A percentile compares a stretch with the other conserved stretches of the same genome.
These are phyloP conservation scores for Coregonus ussuriensis DNA, from an alignment of 2,797 vertebrate species.

Conservation along the genomic window DNA sequence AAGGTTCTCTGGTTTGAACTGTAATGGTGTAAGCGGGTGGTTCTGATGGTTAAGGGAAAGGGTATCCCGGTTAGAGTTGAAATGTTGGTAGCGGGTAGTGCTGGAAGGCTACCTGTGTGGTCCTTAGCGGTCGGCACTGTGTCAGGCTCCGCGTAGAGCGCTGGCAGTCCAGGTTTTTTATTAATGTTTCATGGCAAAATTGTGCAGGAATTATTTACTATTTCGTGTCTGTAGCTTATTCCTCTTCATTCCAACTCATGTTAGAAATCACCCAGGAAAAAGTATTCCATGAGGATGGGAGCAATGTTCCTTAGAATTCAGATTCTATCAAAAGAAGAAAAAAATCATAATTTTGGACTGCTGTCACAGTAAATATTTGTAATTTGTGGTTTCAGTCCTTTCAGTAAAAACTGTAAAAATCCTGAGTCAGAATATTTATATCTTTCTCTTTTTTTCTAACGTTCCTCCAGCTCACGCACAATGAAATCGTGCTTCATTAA, in stretches of 20 bases:
- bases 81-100: constrained; percentile 73
- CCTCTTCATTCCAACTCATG: constrained; percentile 49
- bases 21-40: constrained; percentile 31
- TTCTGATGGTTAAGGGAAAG: constrained; percentile 42
- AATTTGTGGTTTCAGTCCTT: constrained; percentile 74
- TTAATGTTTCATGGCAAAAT: constrained; percentile 87
- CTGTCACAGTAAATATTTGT: constrained; percentile 81
- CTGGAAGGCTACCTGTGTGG: constrained; percentile 86
- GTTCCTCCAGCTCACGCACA: constrained; percentile 81
- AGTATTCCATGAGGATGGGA: constrained; percentile 82
- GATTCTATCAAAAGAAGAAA: constrained; percentile 34
- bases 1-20: constrained; percentile 32
- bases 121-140: constrained; percentile 82
- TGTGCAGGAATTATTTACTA: constrained; percentile 79
- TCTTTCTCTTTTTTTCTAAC: constrained; percentile 52
- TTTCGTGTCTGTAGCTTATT: constrained; percentile 70
- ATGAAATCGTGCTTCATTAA: constrained; percentile 98
- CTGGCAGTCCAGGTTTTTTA: constrained; percentile 80
- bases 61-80: constrained; percentile 68
- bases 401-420: constrained; percentile 76
- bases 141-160: constrained; percentile 75
- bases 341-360: constrained; percentile 77
- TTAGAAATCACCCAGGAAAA: constrained; percentile 57
- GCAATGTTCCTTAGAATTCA: constrained; percentile 60
- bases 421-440: constrained; percentile 65